phyloP scores from a whole-genome alignment of 2,797 vertebrate genomes.

The Dendrocincla fuliginosa region DNA sequence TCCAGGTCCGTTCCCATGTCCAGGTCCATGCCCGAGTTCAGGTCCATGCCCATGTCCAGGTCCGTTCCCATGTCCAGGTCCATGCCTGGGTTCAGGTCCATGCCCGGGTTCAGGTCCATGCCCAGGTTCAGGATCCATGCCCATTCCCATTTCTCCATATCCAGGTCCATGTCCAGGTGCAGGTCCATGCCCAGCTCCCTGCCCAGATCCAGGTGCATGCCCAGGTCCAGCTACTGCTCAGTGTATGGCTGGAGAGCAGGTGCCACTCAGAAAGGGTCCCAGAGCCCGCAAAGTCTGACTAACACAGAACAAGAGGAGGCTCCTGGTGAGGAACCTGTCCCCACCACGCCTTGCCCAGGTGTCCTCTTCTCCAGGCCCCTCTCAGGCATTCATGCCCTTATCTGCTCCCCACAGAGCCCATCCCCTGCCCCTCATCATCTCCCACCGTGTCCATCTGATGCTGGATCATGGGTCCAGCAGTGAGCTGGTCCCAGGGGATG shows the following conservation, averaged over 20 bases:
- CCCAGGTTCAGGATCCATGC: too few species aligned
- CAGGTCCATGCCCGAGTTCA: not conserved
- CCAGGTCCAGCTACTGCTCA: not conserved
- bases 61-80: not conserved
- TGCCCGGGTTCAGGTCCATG: not conserved
- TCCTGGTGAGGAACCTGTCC: not conserved
- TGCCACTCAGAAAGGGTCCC: not conserved
- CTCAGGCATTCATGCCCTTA: not conserved
- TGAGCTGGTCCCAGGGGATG: not conserved
- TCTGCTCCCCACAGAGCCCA: not conserved
- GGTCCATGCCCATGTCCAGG: too few species aligned
- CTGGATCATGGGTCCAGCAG: not conserved
- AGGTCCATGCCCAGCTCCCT: too few species aligned
- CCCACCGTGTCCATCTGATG: not conserved
- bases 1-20: too few species aligned
- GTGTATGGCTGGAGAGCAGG: not conserved
- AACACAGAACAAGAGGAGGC: not conserved
- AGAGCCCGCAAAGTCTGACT: not conserved
- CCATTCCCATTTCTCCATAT: too few species aligned
- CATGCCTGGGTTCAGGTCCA: too few species aligned
- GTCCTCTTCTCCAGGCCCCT: not conserved
- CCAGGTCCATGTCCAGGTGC: not conserved
- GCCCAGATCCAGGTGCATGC: not conserved
- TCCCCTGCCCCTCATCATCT: not conserved
- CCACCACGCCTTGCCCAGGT: not conserved